phyloP scores from a whole-genome alignment of 2,888 invertebrate species.

The Aleiodes leptofemur region DNA sequence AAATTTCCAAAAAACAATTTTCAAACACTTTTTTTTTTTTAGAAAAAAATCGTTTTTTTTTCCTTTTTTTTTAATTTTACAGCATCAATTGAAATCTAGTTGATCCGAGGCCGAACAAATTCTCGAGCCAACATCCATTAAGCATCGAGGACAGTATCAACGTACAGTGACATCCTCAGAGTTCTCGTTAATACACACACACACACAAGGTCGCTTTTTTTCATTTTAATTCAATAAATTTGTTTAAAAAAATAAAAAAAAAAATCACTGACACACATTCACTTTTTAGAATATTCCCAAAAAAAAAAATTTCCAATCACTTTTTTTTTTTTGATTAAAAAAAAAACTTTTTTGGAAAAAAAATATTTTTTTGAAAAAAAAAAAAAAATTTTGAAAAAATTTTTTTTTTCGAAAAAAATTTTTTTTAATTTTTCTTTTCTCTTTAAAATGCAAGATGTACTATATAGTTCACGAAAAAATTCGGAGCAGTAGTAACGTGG shows the following conservation, averaged over 20 bases:
- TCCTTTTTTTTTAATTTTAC: constrained; percentile 18
- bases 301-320: constrained; percentile 7
- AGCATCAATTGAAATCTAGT: constrained; percentile 38
- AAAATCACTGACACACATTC: constrained; percentile 42
- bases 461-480: background rate
- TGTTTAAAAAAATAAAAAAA: too few relatives aligned
- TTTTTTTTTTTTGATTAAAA: constrained; percentile 8
- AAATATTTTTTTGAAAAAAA: background rate
- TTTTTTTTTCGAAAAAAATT: background rate
- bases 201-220: constrained; percentile 15
- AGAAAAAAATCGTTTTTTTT: constrained; percentile 8
- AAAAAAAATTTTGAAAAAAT: background rate
- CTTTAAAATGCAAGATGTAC: constrained; percentile 51
- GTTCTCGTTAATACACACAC: background rate
- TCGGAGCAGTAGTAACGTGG: constrained; percentile 49
- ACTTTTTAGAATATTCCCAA: background rate
- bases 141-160: constrained; percentile 46
- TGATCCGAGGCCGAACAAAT: constrained; percentile 43
- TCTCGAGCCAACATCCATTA: constrained; percentile 49
- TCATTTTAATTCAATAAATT: background rate
- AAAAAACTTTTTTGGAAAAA: background rate
- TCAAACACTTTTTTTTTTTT: constrained; percentile 14
- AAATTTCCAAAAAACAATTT: constrained; percentile 19
- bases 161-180: constrained; percentile 41
- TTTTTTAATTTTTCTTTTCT: too few relatives aligned